Evolutionary conservation across 2,888 invertebrate species (phyloP).

Genomic region (Achlya flavicornis): DNA sequence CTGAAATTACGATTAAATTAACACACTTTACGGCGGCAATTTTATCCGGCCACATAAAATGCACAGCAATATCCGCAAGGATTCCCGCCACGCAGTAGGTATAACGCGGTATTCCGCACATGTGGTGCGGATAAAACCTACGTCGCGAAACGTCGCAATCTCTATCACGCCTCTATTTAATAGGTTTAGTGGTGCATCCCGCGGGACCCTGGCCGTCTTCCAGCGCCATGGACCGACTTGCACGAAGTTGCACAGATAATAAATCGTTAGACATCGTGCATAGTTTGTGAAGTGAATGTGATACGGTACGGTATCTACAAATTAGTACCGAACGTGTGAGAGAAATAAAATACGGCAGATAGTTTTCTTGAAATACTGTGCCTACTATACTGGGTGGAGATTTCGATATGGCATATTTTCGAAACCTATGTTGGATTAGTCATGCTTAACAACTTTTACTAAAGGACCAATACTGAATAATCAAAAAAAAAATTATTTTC

Average conservation of each 20-base stretch:
- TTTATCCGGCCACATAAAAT: constrained; percentile 16
- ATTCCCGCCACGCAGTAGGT: constrained; percentile 16
- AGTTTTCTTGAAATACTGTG: too few relatives aligned
- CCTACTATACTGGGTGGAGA: too few relatives aligned
- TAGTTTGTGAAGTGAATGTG: neutral
- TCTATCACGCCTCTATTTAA: constrained; percentile 43
- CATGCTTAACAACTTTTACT: too few relatives aligned
- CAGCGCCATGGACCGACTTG: constrained; percentile 17
- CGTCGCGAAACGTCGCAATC: constrained; percentile 50
- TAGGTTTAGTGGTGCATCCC: constrained; percentile 47
- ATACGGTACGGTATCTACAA: too few relatives aligned
- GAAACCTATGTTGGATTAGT: too few relatives aligned
- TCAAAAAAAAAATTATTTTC: too few relatives aligned
- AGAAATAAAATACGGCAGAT: too few relatives aligned
- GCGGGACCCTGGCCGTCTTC: constrained; percentile 37
- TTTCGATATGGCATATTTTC: too few relatives aligned
- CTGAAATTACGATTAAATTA: neutral
- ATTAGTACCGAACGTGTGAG: neutral
- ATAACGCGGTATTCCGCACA: constrained; percentile 17
- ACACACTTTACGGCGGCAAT: neutral
- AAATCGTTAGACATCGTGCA: neutral
- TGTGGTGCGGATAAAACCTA: constrained; percentile 33
- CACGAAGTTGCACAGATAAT: constrained; percentile 1
- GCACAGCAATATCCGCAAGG: neutral
- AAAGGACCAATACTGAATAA: too few relatives aligned